A percentile compares a stretch with the other conserved stretches of the same genome.
Conservation (phyloP, 37 sponge, comb jelly and placozoan species). For the Eunapius fragilis region DNA sequence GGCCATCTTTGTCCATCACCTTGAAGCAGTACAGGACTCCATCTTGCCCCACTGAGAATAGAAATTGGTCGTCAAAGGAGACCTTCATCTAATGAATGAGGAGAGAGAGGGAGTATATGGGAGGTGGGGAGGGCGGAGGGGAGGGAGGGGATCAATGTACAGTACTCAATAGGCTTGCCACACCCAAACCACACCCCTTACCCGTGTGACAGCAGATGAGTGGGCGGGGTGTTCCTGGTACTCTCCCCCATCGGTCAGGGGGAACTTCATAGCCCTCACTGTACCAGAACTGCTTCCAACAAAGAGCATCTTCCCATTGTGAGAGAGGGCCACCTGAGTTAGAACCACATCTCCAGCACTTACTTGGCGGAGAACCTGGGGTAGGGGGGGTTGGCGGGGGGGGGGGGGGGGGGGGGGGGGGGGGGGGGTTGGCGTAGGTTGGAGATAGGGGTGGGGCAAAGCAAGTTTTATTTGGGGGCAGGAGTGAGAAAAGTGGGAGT, state of each 20-base stretch:
- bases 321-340: constrained; percentile 85
- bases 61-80: constrained; percentile 89
- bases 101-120: not conserved
- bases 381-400: not conserved
- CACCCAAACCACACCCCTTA: constrained; percentile 20
- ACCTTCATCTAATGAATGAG: constrained; percentile 63
- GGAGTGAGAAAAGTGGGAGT: too few relatives aligned
- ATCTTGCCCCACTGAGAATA: constrained; percentile 93
- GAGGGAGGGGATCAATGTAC: not conserved
- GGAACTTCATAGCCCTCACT: constrained; percentile 89
- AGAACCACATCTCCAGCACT: constrained; percentile 78
- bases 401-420: not conserved
- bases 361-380: constrained; percentile 73
- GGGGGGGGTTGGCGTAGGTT: too few relatives aligned
- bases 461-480: too few relatives aligned
- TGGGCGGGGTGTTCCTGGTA: constrained; percentile 90
- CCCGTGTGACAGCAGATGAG: constrained; percentile 79
- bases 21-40: constrained; percentile 85
- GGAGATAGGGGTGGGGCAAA: too few relatives aligned
- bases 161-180: not conserved
- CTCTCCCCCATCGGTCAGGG: constrained; percentile 86
- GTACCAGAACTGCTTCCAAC: constrained; percentile 83
- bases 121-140: not conserved
- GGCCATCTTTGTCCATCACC: constrained; percentile 88
- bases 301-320: constrained; percentile 94